Conservation (phyloP, 2,113 vertebrate species). For the Syngnathus typhle region DNA sequence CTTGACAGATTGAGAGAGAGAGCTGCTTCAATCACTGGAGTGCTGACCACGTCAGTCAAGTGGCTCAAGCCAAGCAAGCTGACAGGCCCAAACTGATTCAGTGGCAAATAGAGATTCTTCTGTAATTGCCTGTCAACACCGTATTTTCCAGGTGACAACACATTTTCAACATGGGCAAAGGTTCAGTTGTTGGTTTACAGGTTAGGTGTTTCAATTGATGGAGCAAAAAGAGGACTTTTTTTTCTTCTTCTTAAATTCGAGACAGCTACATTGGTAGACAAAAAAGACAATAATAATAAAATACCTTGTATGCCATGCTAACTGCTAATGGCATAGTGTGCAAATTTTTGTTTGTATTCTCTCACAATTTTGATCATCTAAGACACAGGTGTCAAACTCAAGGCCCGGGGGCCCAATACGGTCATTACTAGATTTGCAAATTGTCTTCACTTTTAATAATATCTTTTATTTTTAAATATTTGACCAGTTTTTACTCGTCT, state of each 20-base stretch:
- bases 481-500: no score
- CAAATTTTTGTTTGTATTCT: no score
- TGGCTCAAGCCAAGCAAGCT: conserved; percentile 18
- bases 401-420: no score
- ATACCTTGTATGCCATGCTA: no score
- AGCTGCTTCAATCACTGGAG: conserved; percentile 38
- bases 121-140: conserved; percentile 62
- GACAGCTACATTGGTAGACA: no score
- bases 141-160: conserved; percentile 54
- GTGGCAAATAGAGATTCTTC: conserved; percentile 47
- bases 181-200: conserved; percentile 14
- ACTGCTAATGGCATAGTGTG: no score
- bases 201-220: conserved; percentile 23
- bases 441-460: no score
- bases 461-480: no score
- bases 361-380: no score
- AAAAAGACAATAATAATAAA: neutral
- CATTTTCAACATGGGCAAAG: conserved; percentile 28
- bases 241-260: neutral
- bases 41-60: conserved; percentile 52
- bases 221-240: neutral
- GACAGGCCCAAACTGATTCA: conserved; percentile 37
- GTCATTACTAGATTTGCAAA: no score
- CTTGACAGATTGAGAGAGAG: conserved; percentile 49
- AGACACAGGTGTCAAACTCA: no score